Evolutionary conservation across 2,888 invertebrate species (phyloP), one percentile per base, ranked within the genome.

Genomic region (Oligia latruncula): DNA sequence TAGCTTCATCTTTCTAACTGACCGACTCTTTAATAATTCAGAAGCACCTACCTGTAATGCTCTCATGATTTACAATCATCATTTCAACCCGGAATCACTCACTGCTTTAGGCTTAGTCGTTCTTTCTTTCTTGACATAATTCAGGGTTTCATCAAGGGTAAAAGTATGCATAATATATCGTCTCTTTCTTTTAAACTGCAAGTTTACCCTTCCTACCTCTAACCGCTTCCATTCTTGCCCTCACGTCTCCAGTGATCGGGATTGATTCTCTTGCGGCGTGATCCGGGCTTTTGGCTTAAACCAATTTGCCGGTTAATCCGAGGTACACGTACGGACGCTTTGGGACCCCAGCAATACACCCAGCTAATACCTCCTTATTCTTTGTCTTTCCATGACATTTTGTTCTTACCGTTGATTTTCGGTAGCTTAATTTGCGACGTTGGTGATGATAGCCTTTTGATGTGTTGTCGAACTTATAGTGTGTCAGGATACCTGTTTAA

Each of bases 231-330:
- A 88, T 77, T 64, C 83, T 86, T 67, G 77, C 66, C 81, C 81
- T 83, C 82, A 87, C 90, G 88, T 90, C 87, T 87, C 87, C 88
- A 89, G 87, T 91, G 90, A 93, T 93, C 90, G 88, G 93, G 94
- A 96, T 96, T 95, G 95, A 95, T 95, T 95, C 93, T 87, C 90
- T 87, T 86, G 87, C 91, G 91, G 91, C 89, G 89, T 91, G 92
- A 93, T 92, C 90, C 92, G 90, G 90, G 90, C 83, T 89, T 90
- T 91, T 85, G 91, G 91, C 92, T 94, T 94, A 92, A 95, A 95
- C 95, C 95, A 96, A 96, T 96, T 95, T 94, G 90, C 92, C 92
- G 93, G 92, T 89, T 96, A 96, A 96, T 96, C 96, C 95, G 88
- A 89, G 90, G 92, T 91, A 92, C 92, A 90, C 91, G 91, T 92